Percentiles rank a stretch among this genome's conserved stretches.
phyloP scores from a whole-genome alignment of 1,140 invertebrate species.

The Bombyx mandarina region DNA sequence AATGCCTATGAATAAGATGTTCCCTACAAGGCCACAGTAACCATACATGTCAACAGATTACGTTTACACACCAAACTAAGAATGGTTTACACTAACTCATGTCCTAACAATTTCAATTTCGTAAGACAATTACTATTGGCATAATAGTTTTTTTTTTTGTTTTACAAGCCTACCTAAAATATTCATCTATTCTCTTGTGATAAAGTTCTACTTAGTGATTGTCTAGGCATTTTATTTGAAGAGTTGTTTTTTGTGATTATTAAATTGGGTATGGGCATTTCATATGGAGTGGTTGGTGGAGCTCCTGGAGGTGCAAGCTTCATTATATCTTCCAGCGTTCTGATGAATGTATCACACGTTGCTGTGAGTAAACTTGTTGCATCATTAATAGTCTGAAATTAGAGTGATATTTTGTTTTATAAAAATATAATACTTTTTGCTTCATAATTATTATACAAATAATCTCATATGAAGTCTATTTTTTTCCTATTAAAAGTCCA shows the following conservation, averaged over 20 bases:
- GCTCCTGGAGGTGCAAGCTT: slow-evolving; percentile 46
- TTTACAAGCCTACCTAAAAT: background rate
- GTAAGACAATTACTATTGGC: background rate
- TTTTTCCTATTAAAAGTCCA: no score
- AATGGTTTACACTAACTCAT: no score
- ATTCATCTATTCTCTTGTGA: slow-evolving; percentile 63
- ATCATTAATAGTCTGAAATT: slow-evolving; percentile 80
- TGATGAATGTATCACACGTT: slow-evolving; percentile 88
- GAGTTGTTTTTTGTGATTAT: slow-evolving; percentile 32
- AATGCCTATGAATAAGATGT: no score
- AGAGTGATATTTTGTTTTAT: slow-evolving; percentile 12
- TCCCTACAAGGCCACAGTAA: no score
- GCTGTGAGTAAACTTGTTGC: slow-evolving; percentile 80
- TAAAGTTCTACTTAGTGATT: slow-evolving; percentile 40
- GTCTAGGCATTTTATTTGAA: slow-evolving; percentile 33
- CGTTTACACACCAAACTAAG: no score
- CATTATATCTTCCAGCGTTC: slow-evolving; percentile 86
- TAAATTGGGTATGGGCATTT: slow-evolving; percentile 45
- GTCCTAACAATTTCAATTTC: background rate
- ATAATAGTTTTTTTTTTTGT: background rate
- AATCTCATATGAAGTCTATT: no score
- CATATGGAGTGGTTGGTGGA: slow-evolving; percentile 55
- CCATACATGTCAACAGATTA: no score
- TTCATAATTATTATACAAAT: background rate
- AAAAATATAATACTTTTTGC: background rate